These are phyloP conservation scores for Channa maculata DNA, from an alignment of 2,113 vertebrate genomes.

Conservation along the genomic window DNA sequence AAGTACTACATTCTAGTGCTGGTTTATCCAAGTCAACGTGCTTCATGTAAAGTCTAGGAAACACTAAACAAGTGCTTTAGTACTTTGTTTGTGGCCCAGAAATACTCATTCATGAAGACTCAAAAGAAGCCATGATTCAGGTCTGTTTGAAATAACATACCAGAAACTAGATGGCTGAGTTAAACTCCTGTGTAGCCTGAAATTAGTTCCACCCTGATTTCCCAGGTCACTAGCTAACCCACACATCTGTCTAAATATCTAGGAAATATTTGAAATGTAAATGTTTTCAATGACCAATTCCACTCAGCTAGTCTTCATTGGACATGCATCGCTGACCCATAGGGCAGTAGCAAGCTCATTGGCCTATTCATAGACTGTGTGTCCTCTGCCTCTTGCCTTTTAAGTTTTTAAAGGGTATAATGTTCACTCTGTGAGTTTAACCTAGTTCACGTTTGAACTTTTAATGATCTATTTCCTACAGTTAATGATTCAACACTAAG, in stretches of 20 bases:
- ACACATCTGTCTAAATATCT: slow-evolving; percentile 68
- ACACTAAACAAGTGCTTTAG: neutral
- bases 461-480: slow-evolving; percentile 85
- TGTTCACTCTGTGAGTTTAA: slow-evolving; percentile 83
- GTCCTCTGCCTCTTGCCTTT: slow-evolving; percentile 77
- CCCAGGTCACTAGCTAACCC: slow-evolving; percentile 47
- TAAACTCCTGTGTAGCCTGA: slow-evolving; percentile 42
- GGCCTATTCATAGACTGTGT: slow-evolving; percentile 73
- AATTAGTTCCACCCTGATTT: slow-evolving; percentile 53
- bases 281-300: slow-evolving; percentile 69
- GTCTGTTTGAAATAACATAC: slow-evolving; percentile 20
- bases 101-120: slow-evolving; percentile 12
- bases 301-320: slow-evolving; percentile 61
- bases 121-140: neutral
- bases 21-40: neutral
- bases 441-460: slow-evolving; percentile 85
- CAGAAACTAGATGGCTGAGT: slow-evolving; percentile 45
- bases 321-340: slow-evolving; percentile 71
- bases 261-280: slow-evolving; percentile 78
- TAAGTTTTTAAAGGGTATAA: slow-evolving; percentile 84
- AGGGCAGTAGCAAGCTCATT: slow-evolving; percentile 70
- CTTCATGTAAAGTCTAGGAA: neutral
- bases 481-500: slow-evolving; percentile 84
- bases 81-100: neutral
- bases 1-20: neutral